Evolutionary conservation across 2,797 vertebrate species (phyloP), one percentile per base, ranked within the genome.

Genomic region (Mormyrops attenuatus): DNA sequence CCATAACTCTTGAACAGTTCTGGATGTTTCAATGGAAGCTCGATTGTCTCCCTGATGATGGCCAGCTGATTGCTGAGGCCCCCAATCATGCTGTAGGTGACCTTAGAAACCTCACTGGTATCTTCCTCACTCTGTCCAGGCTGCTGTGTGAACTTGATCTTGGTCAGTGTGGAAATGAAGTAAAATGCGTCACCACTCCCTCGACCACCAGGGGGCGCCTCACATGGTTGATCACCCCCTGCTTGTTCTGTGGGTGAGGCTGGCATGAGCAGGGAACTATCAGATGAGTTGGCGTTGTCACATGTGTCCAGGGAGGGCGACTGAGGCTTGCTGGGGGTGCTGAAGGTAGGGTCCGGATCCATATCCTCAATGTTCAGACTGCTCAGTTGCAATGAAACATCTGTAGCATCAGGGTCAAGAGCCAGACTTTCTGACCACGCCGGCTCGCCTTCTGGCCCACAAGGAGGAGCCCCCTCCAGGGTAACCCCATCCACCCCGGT

Each of bases 61-160:
- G 95, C 95, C 92, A 99, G 91, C 91, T 99, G 97, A 91, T 92
- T 96, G 73, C 91, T 93, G 86, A 99, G 95, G 6, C 99, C 98
- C 44, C 99, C 99, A 85, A 99, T 98, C 97, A 97, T 97, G 90
- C 96, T 95, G 26, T 98, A 99, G 0, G 95, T 98, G 91, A 99
- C 95, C 92, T 92, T 96, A 90, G 94, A 93, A 91, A 93, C 89
- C 17, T 88, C 6, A 52, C 85, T 91, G 3, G 80, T 85, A 0
- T 92, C 89, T 15, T 93, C 85, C 8, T 92, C 91, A 38, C 20
- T 69, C 0, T 0, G 89, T 30, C 30, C 69, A 89, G 38, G 89
- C 0, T 38, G 57, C 85, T 94, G 94, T 63, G 87, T 91, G 87
- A 98, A 95, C 80, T 49, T 94, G 89, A 99, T 92, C 92, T 92